Percentiles rank a stretch among this genome's conserved stretches.
Conservation (phyloP, 2,113 vertebrate genomes). For the Melanerpes aurifrons region DNA sequence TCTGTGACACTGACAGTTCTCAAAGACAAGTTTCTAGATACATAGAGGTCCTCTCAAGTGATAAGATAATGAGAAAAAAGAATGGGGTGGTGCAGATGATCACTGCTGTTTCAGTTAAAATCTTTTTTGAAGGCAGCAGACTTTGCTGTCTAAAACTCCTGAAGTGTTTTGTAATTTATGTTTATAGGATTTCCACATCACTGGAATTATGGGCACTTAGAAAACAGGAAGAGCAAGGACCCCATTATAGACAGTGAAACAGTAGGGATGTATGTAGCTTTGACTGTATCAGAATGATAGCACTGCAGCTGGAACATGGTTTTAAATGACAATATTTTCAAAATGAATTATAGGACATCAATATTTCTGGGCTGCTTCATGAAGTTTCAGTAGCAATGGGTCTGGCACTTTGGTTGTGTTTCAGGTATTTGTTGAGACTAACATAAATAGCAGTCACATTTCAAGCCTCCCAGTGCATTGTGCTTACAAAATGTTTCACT, state of each 20-base stretch:
- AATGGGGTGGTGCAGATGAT: not conserved
- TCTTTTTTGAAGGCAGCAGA: not conserved
- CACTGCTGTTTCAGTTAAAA: not conserved
- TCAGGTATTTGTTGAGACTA: not conserved
- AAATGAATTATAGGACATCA: not conserved
- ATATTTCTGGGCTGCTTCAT: not conserved
- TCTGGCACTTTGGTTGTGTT: not conserved
- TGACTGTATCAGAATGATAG: not conserved
- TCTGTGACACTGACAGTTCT: not conserved
- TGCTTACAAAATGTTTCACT: not conserved
- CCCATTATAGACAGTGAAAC: not conserved
- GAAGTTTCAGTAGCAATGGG: not conserved
- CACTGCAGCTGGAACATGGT: not conserved
- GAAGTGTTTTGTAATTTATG: not conserved
- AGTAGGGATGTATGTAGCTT: not conserved
- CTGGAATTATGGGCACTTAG: not conserved
- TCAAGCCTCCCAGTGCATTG: not conserved
- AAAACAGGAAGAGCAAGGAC: not conserved
- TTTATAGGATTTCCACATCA: not conserved
- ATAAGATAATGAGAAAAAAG: not conserved
- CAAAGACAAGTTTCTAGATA: not conserved
- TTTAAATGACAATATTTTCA: not conserved
- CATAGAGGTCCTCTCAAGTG: not conserved
- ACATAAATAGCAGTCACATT: not conserved
- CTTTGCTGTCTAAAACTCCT: not conserved